A percentile compares a stretch with the other conserved stretches of the same genome.
Conservation (phyloP, 2,113 vertebrate genomes). For the Gallinago media region DNA sequence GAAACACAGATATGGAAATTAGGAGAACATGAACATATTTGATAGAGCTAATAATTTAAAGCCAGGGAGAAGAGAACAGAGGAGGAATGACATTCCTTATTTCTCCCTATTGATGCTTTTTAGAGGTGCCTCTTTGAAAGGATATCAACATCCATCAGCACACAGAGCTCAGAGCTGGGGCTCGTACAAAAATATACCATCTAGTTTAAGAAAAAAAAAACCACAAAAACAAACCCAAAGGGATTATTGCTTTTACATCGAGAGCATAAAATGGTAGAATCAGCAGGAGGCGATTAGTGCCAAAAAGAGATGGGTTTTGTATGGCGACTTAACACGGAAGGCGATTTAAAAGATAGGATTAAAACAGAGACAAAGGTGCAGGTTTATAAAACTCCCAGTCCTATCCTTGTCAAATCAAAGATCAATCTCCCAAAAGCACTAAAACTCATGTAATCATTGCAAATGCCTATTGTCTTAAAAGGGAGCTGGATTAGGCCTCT, state of each 20-base stretch:
- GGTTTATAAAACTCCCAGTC: constrained; percentile 6
- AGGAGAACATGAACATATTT: background rate
- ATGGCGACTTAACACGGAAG: background rate
- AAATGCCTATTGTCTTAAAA: constrained; percentile 21
- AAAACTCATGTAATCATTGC: constrained; percentile 19
- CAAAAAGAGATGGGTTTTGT: background rate
- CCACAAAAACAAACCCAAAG: background rate
- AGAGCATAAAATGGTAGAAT: constrained; percentile 19
- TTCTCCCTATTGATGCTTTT: background rate
- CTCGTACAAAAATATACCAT: background rate
- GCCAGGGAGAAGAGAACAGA: background rate
- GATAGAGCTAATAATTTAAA: constrained; percentile 12
- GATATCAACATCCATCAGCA: constrained; percentile 21
- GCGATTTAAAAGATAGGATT: background rate
- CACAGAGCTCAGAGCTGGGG: constrained; percentile 26
- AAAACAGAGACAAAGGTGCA: constrained; percentile 19
- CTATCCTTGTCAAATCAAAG: background rate
- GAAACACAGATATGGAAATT: background rate
- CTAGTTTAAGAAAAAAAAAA: background rate
- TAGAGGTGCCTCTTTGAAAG: background rate
- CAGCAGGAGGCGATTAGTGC: background rate
- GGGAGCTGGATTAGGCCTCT: constrained; percentile 66
- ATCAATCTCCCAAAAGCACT: constrained; percentile 24
- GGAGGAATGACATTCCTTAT: background rate
- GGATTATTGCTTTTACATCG: constrained; percentile 54